These are phyloP conservation scores for Carassius carassius DNA, from an alignment of 2,113 vertebrate genomes.

Conservation along the genomic window DNA sequence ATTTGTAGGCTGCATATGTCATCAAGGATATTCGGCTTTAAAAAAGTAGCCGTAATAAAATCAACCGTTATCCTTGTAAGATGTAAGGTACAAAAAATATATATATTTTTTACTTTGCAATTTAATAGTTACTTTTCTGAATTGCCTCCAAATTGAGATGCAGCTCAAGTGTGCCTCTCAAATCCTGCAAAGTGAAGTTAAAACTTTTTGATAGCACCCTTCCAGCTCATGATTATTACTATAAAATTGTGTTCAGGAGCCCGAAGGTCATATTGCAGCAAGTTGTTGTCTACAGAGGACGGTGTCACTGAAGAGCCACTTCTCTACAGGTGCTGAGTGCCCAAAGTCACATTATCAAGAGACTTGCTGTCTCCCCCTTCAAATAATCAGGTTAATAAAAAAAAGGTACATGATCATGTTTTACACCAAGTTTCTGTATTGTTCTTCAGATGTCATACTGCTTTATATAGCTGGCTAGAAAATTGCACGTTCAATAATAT, in stretches of 20 bases:
- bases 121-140: background rate
- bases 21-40: no score
- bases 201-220: no score
- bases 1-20: no score
- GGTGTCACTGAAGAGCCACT: background rate
- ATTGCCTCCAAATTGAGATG: no score
- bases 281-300: background rate
- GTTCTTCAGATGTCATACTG: background rate
- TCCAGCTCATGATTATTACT: no score
- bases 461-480: conserved; percentile 26
- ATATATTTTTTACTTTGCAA: no score
- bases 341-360: conserved; percentile 8
- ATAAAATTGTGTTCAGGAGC: background rate
- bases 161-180: no score
- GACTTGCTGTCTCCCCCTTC: background rate
- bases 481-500: conserved; percentile 49
- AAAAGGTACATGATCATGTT: background rate
- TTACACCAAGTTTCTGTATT: background rate
- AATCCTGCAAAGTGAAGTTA: no score
- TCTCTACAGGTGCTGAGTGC: conserved; percentile 5
- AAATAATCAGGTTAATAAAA: background rate
- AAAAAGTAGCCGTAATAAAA: no score
- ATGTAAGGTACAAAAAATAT: no score
- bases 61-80: no score
- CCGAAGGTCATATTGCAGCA: conserved; percentile 4